phyloP scores from a whole-genome alignment of 2,113 vertebrate genomes.

The Leptodactylus fuscus region DNA sequence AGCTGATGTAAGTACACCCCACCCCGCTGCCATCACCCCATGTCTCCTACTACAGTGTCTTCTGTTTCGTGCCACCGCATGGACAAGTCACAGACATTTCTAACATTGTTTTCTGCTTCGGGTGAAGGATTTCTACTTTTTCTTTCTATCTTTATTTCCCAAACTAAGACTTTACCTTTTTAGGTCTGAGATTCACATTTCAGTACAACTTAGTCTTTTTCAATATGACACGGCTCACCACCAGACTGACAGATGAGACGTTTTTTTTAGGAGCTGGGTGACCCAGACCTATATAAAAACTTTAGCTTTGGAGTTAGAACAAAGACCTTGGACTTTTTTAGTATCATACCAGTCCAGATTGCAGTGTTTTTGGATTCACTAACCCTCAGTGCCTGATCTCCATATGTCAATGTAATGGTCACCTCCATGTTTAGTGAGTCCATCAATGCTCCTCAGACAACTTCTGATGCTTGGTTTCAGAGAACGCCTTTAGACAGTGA shows the following conservation, averaged over 20 bases:
- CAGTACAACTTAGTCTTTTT: neutral
- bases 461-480: neutral
- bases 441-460: neutral
- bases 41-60: conserved; percentile 59
- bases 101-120: conserved; percentile 62
- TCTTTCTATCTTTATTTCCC: conserved; percentile 59
- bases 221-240: no score
- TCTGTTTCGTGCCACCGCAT: conserved; percentile 72
- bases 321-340: neutral
- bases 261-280: neutral
- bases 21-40: conserved; percentile 65
- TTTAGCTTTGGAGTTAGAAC: no score
- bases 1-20: conserved; percentile 93
- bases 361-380: neutral
- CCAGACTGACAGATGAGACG: neutral
- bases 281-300: no score
- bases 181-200: neutral
- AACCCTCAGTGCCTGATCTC: neutral
- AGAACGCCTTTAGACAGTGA: neutral
- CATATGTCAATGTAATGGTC: neutral
- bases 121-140: neutral
- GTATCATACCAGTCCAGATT: neutral
- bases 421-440: neutral
- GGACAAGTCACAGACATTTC: conserved; percentile 81
- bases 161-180: neutral